These are phyloP conservation scores for Shinisaurus crocodilurus DNA, from an alignment of 2,113 vertebrate genomes.

Conservation along the genomic window DNA sequence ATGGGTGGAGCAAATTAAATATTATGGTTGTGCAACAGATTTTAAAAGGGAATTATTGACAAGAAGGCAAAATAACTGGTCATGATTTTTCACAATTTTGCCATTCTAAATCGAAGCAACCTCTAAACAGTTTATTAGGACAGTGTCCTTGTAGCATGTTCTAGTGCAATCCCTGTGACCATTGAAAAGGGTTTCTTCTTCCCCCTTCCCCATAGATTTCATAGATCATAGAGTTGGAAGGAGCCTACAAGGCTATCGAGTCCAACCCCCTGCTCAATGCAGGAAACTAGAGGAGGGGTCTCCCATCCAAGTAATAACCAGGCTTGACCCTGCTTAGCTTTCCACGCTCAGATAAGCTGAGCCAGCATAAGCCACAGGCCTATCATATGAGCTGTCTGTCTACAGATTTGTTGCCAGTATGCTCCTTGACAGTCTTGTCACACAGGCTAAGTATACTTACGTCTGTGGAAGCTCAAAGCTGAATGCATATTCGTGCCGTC, in stretches of 20 bases:
- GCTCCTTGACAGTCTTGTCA: slow-evolving; percentile 14
- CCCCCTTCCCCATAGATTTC: slow-evolving; percentile 47
- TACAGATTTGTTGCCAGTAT: background rate
- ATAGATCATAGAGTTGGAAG: no score
- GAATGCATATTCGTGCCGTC: slow-evolving; percentile 99
- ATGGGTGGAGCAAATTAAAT: rapidly evolving
- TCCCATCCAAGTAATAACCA: no score
- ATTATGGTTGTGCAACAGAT: background rate
- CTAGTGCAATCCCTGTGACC: slow-evolving; percentile 59
- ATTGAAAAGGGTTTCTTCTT: slow-evolving; percentile 79
- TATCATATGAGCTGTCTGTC: slow-evolving; percentile 35
- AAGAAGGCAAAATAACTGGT: background rate
- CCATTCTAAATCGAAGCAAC: slow-evolving; percentile 60
- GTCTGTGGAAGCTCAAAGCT: slow-evolving; percentile 99
- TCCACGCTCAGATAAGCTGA: no score
- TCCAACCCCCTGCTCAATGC: no score
- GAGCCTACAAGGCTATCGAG: no score
- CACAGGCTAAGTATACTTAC: slow-evolving; percentile 79
- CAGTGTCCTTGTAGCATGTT: slow-evolving; percentile 57
- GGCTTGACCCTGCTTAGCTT: no score
- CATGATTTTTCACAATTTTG: background rate
- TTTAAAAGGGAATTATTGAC: background rate
- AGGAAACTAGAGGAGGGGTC: no score
- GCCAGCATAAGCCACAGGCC: no score
- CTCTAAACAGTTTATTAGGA: slow-evolving; percentile 64